Base-by-base conservation (phyloP, 1,140 invertebrate species). In the Cherax destructor region DNA sequence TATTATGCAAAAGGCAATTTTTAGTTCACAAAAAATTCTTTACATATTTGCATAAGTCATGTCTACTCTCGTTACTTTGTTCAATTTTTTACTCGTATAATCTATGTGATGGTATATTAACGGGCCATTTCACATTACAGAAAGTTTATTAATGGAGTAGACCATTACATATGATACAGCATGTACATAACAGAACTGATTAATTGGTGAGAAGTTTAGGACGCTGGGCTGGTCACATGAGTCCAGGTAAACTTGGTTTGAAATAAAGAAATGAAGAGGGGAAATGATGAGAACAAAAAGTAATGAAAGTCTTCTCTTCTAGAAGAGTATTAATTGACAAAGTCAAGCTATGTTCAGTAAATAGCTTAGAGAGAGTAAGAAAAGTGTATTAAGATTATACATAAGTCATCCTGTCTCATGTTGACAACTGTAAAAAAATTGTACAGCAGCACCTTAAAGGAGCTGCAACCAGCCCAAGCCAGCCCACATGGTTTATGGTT, bases 111-210 rank as follows among this genome's bases (percentile, higher is more conserved):
- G 49, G 47, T 10, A 16, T 79, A 50, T 41, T 47, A 7, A 61
- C 1, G n/a, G 11, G 18, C 41, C 30, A 21, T 41, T 84, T 89
- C 69, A 91, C 88, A 92, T 86, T 92, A 91, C 92, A 92, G 92
- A 91, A 89, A 92, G 80, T 92, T 92, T 90, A 88, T 92, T 92
- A 92, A 91, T 92, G 88, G 88, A 91, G 88, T 91, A 91, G 84
- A 92, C 88, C 92, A 92, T 91, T 92, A 92, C 92, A 92, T 90
- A 92, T 91, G 88, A 92, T 92, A 92, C 92, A 92, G 88, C 92
- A 92, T 92, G 85, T 92, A 92, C 88, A 92, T 88, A 86, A 92
- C 91, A 92, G 87, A 92, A 92, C 83, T 89, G 81, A 92, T 79
- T 74, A 88, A 92, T 65, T 88, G 79, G 77, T 85, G 83, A 92